These are phyloP conservation scores for Cepaea hortensis DNA, from an alignment of 2,888 invertebrate species.

Conservation along the genomic window DNA sequence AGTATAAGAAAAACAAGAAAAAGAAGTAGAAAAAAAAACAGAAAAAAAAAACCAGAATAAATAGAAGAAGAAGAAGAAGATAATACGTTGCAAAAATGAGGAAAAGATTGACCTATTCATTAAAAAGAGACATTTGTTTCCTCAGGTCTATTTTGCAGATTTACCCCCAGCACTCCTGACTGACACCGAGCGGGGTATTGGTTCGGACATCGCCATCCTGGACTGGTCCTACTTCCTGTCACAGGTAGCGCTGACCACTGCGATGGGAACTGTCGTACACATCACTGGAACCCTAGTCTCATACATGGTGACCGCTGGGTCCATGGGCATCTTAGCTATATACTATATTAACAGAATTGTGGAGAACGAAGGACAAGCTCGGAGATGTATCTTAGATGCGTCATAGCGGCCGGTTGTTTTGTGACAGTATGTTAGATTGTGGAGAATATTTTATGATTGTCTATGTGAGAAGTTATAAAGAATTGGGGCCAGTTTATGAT, in stretches of 20 bases:
- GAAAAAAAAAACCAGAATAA: too few species aligned
- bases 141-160: slow-evolving; percentile 75
- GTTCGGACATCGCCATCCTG: slow-evolving; percentile 89
- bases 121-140: not conserved
- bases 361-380: slow-evolving; percentile 45
- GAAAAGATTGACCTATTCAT: not conserved
- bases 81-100: too few species aligned
- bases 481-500: too few species aligned
- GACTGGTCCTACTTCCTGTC: slow-evolving; percentile 78
- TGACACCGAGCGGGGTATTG: slow-evolving; percentile 85
- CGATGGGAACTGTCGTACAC: slow-evolving; percentile 77
- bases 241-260: slow-evolving; percentile 74
- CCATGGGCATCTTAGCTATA: slow-evolving; percentile 74
- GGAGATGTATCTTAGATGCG: slow-evolving; percentile 26
- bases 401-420: not conserved
- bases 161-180: slow-evolving; percentile 49
- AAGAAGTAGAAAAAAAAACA: too few species aligned
- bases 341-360: slow-evolving; percentile 58
- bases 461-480: too few species aligned
- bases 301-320: slow-evolving; percentile 77
- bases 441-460: too few species aligned
- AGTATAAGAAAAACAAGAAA: too few species aligned
- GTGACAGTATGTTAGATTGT: not conserved
- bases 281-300: slow-evolving; percentile 75
- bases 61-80: too few species aligned